phyloP scores from a whole-genome alignment of 2,888 invertebrate species.

The Dicyrtoma fusca region DNA sequence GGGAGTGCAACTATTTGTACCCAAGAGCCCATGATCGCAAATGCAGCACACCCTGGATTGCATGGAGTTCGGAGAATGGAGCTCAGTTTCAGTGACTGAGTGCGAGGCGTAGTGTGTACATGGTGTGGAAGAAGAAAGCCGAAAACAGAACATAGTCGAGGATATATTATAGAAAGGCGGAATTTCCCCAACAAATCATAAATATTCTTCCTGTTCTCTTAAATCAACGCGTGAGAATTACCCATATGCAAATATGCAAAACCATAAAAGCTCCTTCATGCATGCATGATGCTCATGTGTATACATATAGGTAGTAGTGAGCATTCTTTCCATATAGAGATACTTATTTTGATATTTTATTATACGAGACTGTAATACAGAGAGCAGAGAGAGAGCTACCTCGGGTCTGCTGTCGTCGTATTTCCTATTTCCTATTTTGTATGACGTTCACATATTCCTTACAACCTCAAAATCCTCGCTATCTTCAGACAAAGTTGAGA shows the following conservation, averaged over 20 bases:
- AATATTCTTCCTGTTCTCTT: constrained; percentile 34
- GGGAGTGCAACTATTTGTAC: too few species aligned
- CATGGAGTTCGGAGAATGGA: too few species aligned
- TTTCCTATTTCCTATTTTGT: too few species aligned
- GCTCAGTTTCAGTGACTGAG: too few species aligned
- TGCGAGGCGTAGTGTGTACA: too few species aligned
- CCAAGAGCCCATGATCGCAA: too few species aligned
- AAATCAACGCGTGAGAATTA: constrained; percentile 33
- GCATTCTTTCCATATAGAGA: not conserved
- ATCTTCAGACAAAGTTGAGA: too few species aligned
- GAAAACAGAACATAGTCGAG: not conserved
- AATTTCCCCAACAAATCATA: constrained; percentile 37
- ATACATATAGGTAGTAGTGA: too few species aligned
- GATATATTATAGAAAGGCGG: constrained; percentile 2
- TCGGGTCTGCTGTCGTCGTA: too few species aligned
- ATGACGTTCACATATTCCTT: too few species aligned
- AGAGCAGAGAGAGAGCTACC: not conserved
- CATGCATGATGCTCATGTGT: not conserved
- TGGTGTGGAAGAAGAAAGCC: not conserved
- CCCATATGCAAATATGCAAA: constrained; percentile 18
- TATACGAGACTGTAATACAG: not conserved
- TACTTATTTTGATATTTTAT: not conserved
- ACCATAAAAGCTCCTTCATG: not conserved
- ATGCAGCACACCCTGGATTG: too few species aligned
- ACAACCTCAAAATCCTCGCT: too few species aligned